phyloP scores from a whole-genome alignment of 2,113 vertebrate genomes.

The Vidua macroura region DNA sequence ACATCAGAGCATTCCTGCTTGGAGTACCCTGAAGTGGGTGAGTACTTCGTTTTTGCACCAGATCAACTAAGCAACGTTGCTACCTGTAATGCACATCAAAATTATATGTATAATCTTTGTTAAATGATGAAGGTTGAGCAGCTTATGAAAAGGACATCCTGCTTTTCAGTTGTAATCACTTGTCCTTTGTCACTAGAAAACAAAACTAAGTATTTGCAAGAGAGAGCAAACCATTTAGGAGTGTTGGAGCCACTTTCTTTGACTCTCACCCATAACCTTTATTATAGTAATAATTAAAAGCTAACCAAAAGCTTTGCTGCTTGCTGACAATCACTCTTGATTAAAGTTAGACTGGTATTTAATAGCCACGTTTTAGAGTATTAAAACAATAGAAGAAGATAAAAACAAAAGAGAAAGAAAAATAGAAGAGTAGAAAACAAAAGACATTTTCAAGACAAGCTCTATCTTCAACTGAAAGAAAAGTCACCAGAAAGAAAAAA shows the following conservation, averaged over 20 bases:
- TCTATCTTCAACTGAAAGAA: background rate
- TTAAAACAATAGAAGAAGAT: background rate
- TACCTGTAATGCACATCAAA: background rate
- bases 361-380: background rate
- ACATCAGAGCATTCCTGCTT: background rate
- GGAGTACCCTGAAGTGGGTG: conserved; percentile 24
- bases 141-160: background rate
- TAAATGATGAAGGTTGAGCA: background rate
- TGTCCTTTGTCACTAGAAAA: background rate
- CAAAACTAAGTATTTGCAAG: background rate
- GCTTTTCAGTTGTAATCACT: background rate
- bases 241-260: background rate
- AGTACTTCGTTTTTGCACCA: background rate
- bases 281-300: background rate
- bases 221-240: background rate
- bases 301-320: background rate
- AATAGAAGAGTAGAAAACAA: background rate
- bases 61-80: background rate
- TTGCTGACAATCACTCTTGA: background rate
- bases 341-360: background rate
- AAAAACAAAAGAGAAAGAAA: too few species aligned
- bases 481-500: background rate
- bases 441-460: background rate
- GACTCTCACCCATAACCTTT: background rate
- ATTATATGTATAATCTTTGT: background rate